These are phyloP conservation scores for Globodera ellingtonae DNA, from an alignment of 1,140 invertebrate species.

Conservation along the genomic window DNA sequence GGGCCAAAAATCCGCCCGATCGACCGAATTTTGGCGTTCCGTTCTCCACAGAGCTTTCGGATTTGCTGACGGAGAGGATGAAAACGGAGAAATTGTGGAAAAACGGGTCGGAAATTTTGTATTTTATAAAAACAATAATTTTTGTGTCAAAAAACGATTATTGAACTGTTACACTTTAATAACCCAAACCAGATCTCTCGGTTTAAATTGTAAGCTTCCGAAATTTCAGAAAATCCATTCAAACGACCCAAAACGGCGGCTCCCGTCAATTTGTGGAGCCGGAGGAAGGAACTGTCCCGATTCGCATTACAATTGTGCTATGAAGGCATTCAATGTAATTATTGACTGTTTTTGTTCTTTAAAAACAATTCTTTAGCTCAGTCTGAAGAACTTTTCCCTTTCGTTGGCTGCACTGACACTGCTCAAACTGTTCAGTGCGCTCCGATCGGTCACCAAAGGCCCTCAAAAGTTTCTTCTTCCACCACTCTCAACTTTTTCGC, in stretches of 20 bases:
- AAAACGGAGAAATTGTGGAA: no score
- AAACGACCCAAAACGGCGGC: background rate
- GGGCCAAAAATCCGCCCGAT: conserved; percentile 9
- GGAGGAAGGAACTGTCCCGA: conserved; percentile 1
- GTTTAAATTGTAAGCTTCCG: no score
- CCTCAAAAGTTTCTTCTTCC: conserved; percentile 14
- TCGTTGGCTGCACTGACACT: conserved; percentile 1
- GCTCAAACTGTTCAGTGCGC: conserved; percentile 10
- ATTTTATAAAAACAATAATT: no score
- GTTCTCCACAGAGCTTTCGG: background rate
- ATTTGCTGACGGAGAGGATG: background rate
- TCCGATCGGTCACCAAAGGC: background rate
- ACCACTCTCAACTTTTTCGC: background rate
- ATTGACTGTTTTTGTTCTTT: background rate
- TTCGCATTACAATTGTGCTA: background rate
- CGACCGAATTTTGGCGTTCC: background rate
- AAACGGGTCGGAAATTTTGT: no score
- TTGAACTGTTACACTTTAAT: no score
- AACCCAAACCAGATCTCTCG: no score
- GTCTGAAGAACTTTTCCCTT: conserved; percentile 12
- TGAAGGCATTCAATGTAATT: conserved; percentile 4
- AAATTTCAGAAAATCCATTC: no score
- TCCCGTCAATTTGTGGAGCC: conserved; percentile 1
- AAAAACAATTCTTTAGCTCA: conserved; percentile 23
- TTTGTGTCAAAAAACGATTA: no score